Conservation (phyloP, 2,888 invertebrate genomes). For the Beris chalybata region DNA sequence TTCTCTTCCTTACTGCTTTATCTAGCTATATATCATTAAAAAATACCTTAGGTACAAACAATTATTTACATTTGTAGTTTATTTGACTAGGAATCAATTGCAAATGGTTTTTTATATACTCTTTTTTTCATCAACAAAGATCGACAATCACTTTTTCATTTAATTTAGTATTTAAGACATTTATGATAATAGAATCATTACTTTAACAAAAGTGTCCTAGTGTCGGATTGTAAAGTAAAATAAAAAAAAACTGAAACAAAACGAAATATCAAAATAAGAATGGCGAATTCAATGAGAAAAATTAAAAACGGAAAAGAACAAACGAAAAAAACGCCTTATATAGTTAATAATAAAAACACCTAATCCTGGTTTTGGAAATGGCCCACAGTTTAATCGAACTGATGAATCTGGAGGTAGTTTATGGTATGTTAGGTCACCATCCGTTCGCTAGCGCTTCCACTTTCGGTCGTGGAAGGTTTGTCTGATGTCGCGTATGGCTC, state of each 20-base stretch:
- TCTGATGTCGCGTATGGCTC: slow-evolving; percentile 28
- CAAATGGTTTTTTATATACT: slow-evolving; percentile 26
- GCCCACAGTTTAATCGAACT: neutral
- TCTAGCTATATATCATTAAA: slow-evolving; percentile 17
- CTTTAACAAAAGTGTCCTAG: neutral
- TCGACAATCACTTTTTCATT: neutral
- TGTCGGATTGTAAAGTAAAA: neutral
- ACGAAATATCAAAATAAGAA: no score
- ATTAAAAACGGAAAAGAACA: no score
- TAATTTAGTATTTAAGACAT: neutral
- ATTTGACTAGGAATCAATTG: slow-evolving; percentile 39
- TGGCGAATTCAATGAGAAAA: no score
- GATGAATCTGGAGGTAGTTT: slow-evolving; percentile 6
- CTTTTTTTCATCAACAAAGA: slow-evolving; percentile 1
- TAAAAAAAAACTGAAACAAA: neutral
- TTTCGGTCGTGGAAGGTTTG: slow-evolving; percentile 43
- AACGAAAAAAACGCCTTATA: no score
- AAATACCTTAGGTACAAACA: slow-evolving; percentile 32
- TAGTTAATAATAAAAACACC: slow-evolving; percentile 12
- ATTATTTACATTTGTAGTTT: slow-evolving; percentile 14
- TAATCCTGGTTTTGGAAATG: slow-evolving; percentile 19
- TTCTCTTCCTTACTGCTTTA: slow-evolving; percentile 13
- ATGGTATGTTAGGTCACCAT: slow-evolving; percentile 46
- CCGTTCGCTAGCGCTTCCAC: slow-evolving; percentile 53
- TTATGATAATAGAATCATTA: neutral